Evolutionary conservation across 2,113 vertebrate genomes (phyloP), one percentile per base, ranked within the genome.

Genomic region (Oophaga pumilio): DNA sequence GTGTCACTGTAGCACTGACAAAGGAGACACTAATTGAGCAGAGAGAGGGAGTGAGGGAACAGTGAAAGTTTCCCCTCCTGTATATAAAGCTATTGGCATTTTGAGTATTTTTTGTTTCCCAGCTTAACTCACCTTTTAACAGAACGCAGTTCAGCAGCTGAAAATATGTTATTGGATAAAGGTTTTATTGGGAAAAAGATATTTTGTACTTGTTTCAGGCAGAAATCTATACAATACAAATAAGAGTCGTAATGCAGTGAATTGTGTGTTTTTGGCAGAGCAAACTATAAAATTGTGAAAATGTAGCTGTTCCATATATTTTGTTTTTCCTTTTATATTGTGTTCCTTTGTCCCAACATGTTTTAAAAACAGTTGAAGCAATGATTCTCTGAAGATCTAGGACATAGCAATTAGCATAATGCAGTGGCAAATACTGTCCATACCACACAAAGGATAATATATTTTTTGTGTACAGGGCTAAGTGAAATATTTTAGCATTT

Each of bases 1-100:
- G 69, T 86, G 89, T 89, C 89, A 11, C 33, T 71, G 20, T 85
- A n/a, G 3, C 24, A 79, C 90, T 9, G 89, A 89, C 73, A 88
- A 33, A 28, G 9, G 85, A 89, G 53, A 1, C 17, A 57, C 84
- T 56, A 87, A 89, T 43, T 88, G 68, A 85, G 13, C 85, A 5
- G 66, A 49, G 56, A 82, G 62, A 76, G 60, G 22, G 12, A 64
- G 12, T 17, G 49, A 50, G 28, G 28, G 76, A 50, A 69, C 83
- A 33, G 52, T 64, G 52, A 87, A 74, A 60, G 52, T 82, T 66
- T 17, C 62, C 26, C 68, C 24, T 64, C 74, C 33, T 76, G 13
- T 43, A 33, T 49, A 62, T 53, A 14, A 50, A 76, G 57, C 69
- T 62, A n/a, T 76, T 82, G 85, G 13, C n/a, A 64, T 22, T 64